Evolutionary conservation across 2,888 invertebrate genomes (phyloP).

Genomic region (Stratiomys singularior): DNA sequence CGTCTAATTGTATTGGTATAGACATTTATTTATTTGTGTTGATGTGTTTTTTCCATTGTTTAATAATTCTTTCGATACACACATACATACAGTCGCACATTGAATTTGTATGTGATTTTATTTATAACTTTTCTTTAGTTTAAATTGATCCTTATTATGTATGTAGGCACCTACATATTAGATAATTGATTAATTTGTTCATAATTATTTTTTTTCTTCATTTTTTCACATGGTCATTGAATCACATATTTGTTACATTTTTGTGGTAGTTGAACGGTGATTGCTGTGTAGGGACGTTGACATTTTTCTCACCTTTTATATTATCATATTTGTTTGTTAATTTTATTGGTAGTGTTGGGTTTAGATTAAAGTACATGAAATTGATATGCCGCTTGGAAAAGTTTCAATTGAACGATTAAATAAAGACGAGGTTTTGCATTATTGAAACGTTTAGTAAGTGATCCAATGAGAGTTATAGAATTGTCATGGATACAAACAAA

Average conservation of each 20-base stretch:
- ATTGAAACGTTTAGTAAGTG: too few species aligned
- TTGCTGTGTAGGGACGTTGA: background rate
- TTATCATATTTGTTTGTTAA: background rate
- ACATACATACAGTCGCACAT: background rate
- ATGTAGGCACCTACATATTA: background rate
- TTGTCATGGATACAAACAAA: too few species aligned
- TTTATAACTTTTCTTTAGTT: background rate
- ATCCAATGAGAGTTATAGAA: too few species aligned
- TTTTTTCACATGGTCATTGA: background rate
- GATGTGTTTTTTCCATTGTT: background rate
- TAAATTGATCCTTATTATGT: background rate
- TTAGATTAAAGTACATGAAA: background rate
- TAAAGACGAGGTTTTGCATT: too few species aligned
- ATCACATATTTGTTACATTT: slow-evolving; percentile 17
- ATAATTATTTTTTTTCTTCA: background rate
- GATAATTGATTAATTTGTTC: background rate
- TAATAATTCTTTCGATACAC: background rate
- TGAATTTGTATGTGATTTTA: background rate
- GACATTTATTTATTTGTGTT: background rate
- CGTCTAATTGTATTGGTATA: background rate
- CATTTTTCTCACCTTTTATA: background rate
- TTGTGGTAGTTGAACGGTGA: background rate
- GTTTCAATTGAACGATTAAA: slow-evolving; percentile 4
- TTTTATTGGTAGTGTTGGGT: background rate
- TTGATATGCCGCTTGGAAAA: background rate